phyloP scores from a whole-genome alignment of 2,797 vertebrate species.

The Chelmon rostratus region DNA sequence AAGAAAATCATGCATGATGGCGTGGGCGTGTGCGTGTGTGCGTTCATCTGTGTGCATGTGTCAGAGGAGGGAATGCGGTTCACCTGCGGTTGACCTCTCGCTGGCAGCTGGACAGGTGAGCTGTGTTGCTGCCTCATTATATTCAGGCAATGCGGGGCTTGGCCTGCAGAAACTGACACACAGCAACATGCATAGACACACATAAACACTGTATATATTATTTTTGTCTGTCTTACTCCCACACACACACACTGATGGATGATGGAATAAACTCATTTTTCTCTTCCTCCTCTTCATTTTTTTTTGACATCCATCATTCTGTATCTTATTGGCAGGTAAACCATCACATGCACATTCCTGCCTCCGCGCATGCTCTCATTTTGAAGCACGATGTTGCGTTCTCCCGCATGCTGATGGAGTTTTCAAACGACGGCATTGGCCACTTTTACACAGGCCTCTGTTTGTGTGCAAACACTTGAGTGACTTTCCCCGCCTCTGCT shows the following conservation, averaged over 20 bases:
- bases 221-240: slow-evolving; percentile 1
- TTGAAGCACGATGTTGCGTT: neutral
- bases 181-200: slow-evolving; percentile 41
- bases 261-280: slow-evolving; percentile 26
- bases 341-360: neutral
- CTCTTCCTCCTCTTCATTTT: slow-evolving; percentile 3
- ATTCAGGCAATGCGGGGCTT: slow-evolving; percentile 52
- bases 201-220: slow-evolving; percentile 5
- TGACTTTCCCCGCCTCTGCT: neutral
- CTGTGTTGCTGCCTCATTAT: slow-evolving; percentile 70
- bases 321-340: slow-evolving; percentile 3
- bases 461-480: neutral
- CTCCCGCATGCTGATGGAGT: neutral
- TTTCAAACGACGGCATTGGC: neutral
- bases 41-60: slow-evolving; percentile 13
- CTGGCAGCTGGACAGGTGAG: slow-evolving; percentile 67
- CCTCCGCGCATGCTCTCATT: neutral
- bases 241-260: slow-evolving; percentile 8
- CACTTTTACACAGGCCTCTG: neutral
- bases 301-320: slow-evolving; percentile 12
- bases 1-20: neutral
- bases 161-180: slow-evolving; percentile 46
- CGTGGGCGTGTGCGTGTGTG: slow-evolving; percentile 17
- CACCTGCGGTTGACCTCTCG: slow-evolving; percentile 69
- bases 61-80: slow-evolving; percentile 37